phyloP scores from a whole-genome alignment of 2,888 invertebrate species.

The Elmis aenea region DNA sequence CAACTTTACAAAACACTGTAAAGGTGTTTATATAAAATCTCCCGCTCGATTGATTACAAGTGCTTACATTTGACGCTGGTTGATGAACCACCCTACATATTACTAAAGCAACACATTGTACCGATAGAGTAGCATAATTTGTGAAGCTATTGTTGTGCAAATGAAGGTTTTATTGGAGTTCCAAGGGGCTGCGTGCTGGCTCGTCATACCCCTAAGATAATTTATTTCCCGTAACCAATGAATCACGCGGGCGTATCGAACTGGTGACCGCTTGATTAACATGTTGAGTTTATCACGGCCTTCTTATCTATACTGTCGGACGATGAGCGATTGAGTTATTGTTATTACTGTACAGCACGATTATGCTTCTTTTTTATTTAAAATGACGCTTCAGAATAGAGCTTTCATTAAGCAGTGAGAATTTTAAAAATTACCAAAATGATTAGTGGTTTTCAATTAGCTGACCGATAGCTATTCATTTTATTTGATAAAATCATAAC shows the following conservation, averaged over 20 bases:
- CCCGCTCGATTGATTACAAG: no score
- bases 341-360: constrained; percentile 27
- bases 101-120: not conserved
- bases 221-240: constrained; percentile 39
- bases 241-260: constrained; percentile 29
- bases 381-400: no score
- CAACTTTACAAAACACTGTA: no score
- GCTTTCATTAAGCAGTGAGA: no score
- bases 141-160: constrained; percentile 45
- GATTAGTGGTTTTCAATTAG: no score
- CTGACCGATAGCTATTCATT: no score
- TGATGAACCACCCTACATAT: no score
- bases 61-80: no score
- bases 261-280: constrained; percentile 36
- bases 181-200: constrained; percentile 39
- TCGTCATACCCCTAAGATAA: constrained; percentile 40
- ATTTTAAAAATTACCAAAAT: no score
- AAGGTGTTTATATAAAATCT: no score
- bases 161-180: constrained; percentile 44
- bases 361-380: no score
- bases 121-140: constrained; percentile 41
- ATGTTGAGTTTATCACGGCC: constrained; percentile 32
- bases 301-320: constrained; percentile 29
- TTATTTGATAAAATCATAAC: no score
- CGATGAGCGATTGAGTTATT: constrained; percentile 30